These are phyloP conservation scores for Paguma larvata DNA, from an alignment of 2,797 vertebrate species.

Conservation along the genomic window DNA sequence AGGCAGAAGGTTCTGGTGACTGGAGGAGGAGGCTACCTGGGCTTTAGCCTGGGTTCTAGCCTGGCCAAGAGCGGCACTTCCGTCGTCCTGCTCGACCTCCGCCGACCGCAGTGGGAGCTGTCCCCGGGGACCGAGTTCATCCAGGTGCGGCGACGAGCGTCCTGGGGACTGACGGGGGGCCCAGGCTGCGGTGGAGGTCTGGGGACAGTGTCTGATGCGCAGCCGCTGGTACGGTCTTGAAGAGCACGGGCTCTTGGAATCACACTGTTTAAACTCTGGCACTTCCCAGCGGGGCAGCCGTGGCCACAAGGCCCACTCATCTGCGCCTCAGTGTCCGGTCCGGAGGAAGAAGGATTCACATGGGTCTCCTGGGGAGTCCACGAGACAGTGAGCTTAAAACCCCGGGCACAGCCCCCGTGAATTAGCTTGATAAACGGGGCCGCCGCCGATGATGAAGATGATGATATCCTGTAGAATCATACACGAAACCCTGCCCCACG, in stretches of 20 bases:
- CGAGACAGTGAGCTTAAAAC: not conserved
- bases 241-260: not conserved
- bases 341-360: not conserved
- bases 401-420: not conserved
- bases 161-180: fast-evolving
- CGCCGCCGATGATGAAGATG: fast-evolving
- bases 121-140: slow-evolving; percentile 90
- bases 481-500: not conserved
- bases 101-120: slow-evolving; percentile 90
- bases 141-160: slow-evolving; percentile 89
- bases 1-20: slow-evolving; percentile 92
- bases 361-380: not conserved
- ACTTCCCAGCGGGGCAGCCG: not conserved
- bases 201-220: not conserved
- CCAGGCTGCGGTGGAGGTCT: not conserved
- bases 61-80: slow-evolving; percentile 90
- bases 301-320: not conserved
- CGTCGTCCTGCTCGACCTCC: slow-evolving; percentile 93
- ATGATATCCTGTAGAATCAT: fast-evolving
- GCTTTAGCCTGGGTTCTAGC: slow-evolving; percentile 93
- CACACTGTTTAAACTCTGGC: not conserved
- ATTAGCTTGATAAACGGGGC: not conserved
- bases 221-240: not conserved
- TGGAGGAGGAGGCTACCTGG: slow-evolving; percentile 95
- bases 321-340: not conserved